These are phyloP conservation scores for Nymphalis io DNA, from an alignment of 1,140 invertebrate species.

Conservation along the genomic window DNA sequence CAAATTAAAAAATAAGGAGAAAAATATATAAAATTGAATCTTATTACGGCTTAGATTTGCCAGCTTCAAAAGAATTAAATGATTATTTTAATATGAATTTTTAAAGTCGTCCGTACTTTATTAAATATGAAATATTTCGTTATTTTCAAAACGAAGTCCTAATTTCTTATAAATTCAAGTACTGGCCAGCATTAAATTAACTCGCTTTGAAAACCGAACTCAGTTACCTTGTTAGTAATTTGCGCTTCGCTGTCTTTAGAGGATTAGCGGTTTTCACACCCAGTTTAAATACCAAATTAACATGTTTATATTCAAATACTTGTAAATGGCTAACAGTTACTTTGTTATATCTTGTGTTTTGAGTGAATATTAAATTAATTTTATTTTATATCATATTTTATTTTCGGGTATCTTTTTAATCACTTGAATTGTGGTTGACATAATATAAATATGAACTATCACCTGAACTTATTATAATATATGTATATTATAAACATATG, in stretches of 20 bases:
- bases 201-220: constrained; percentile 28
- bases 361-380: too few relatives aligned
- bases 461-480: too few relatives aligned
- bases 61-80: too few relatives aligned
- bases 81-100: neutral
- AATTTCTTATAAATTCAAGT: constrained; percentile 7
- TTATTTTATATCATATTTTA: too few relatives aligned
- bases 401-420: too few relatives aligned
- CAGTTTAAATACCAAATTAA: constrained; percentile 19
- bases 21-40: too few relatives aligned
- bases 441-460: too few relatives aligned
- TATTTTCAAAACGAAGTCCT: neutral
- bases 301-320: constrained; percentile 11
- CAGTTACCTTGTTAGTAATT: constrained; percentile 32
- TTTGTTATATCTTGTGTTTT: neutral
- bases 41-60: too few relatives aligned
- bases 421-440: too few relatives aligned
- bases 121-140: neutral
- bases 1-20: too few relatives aligned
- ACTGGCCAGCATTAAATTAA: constrained; percentile 13
- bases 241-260: constrained; percentile 25
- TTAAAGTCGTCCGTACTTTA: too few relatives aligned
- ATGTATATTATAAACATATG: too few relatives aligned
- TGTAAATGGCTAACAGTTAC: constrained; percentile 1
- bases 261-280: constrained; percentile 29